A percentile compares a stretch with the other conserved stretches of the same genome.
Evolutionary conservation across 2,113 vertebrate species (phyloP).

Genomic region (Megaceryle torquata): DNA sequence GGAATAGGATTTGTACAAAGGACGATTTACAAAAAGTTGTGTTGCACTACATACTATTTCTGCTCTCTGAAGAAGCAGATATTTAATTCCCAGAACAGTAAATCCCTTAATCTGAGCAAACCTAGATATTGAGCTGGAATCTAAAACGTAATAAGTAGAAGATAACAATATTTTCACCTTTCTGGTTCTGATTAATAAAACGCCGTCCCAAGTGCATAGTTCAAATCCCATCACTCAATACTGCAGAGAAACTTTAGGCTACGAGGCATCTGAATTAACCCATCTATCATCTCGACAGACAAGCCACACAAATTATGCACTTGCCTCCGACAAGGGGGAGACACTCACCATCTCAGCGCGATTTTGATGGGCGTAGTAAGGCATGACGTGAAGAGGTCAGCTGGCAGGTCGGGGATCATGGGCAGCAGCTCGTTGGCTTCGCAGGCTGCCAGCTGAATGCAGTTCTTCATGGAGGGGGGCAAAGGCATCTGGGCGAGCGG

Average conservation of each 20-base stretch:
- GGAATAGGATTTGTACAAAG: slow-evolving; percentile 19
- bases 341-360: slow-evolving; percentile 90
- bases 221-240: neutral
- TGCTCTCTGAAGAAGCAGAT: slow-evolving; percentile 3
- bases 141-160: neutral
- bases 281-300: neutral
- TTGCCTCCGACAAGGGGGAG: neutral
- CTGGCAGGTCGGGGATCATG: slow-evolving; percentile 97
- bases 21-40: neutral
- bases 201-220: neutral
- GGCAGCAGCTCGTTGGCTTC: slow-evolving; percentile 93
- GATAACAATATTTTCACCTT: neutral
- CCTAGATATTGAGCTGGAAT: neutral
- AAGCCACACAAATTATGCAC: neutral
- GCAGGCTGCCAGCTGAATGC: slow-evolving; percentile 97
- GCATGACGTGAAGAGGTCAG: slow-evolving; percentile 98
- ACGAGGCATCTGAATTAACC: neutral
- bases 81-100: slow-evolving; percentile 36
- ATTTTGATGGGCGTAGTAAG: slow-evolving; percentile 99
- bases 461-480: slow-evolving; percentile 98
- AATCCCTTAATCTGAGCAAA: slow-evolving; percentile 60
- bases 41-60: neutral
- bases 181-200: neutral
- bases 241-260: fast-evolving
- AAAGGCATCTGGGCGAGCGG: slow-evolving; percentile 96